A percentile compares a stretch with the other conserved stretches of the same genome.
Evolutionary conservation across 2,888 invertebrate species (phyloP).

Genomic region (Macrosoma leucophasiata): DNA sequence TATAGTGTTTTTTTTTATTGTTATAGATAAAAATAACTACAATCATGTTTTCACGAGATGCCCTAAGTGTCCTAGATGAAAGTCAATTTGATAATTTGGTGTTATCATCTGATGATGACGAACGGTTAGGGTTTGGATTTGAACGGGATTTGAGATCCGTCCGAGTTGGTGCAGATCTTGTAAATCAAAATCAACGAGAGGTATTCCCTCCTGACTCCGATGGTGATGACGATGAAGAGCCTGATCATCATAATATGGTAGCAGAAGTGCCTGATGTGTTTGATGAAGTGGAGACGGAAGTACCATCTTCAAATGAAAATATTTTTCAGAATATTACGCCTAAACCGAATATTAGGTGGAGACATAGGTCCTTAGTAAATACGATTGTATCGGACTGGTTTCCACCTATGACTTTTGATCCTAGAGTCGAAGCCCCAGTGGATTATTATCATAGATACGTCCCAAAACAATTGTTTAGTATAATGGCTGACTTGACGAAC

Average conservation of each 20-base stretch:
- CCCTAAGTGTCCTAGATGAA: slow-evolving; percentile 9
- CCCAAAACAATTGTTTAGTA: slow-evolving; percentile 24
- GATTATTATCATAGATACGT: slow-evolving; percentile 27
- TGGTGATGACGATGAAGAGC: slow-evolving; percentile 25
- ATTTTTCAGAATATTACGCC: slow-evolving; percentile 23
- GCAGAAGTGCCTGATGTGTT: slow-evolving; percentile 10
- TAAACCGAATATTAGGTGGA: slow-evolving; percentile 26
- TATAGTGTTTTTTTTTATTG: too few species aligned
- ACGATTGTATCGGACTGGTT: slow-evolving; percentile 25
- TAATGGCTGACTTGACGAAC: slow-evolving; percentile 29
- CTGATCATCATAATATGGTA: slow-evolving; percentile 21
- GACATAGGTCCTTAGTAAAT: slow-evolving; percentile 23
- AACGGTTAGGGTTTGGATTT: slow-evolving; percentile 13
- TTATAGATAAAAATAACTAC: too few species aligned
- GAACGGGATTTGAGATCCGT: slow-evolving; percentile 17
- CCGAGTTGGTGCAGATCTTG: slow-evolving; percentile 23
- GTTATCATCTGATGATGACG: slow-evolving; percentile 24
- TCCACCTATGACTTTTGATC: slow-evolving; percentile 26
- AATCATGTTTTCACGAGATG: slow-evolving; percentile 18
- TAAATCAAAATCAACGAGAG: slow-evolving; percentile 21
- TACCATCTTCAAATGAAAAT: slow-evolving; percentile 16
- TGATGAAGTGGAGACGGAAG: slow-evolving; percentile 20
- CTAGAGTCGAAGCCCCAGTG: slow-evolving; percentile 24
- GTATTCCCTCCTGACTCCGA: slow-evolving; percentile 20
- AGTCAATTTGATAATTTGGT: slow-evolving; percentile 15